Evolutionary conservation across 2,888 invertebrate genomes (phyloP).

Genomic region (Ferdinandea cuprea): DNA sequence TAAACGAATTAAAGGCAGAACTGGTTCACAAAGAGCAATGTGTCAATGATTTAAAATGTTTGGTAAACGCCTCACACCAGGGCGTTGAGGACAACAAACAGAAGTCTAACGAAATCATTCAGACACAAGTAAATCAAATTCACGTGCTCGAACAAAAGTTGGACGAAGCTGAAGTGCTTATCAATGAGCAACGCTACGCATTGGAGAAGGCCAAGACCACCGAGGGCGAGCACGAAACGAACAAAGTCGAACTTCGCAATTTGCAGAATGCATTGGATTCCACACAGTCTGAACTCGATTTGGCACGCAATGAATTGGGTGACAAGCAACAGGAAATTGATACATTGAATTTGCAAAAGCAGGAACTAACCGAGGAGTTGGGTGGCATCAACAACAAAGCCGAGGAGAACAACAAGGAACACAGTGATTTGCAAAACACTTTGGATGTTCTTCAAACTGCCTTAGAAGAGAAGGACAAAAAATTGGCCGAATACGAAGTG

Average conservation of each 20-base stretch:
- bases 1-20: conserved; percentile 75
- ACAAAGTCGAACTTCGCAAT: conserved; percentile 81
- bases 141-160: conserved; percentile 80
- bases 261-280: conserved; percentile 82
- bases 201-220: conserved; percentile 80
- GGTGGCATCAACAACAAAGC: conserved; percentile 77
- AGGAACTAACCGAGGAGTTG: conserved; percentile 78
- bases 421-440: conserved; percentile 78
- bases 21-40: conserved; percentile 80
- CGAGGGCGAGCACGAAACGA: conserved; percentile 80
- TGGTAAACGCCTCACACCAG: conserved; percentile 79
- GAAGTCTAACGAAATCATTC: conserved; percentile 79
- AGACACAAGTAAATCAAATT: conserved; percentile 79
- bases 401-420: conserved; percentile 78
- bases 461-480: conserved; percentile 78
- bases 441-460: conserved; percentile 75
- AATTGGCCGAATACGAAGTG: conserved; percentile 77
- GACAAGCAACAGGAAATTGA: conserved; percentile 77
- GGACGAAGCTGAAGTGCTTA: conserved; percentile 80
- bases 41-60: conserved; percentile 80
- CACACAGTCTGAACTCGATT: conserved; percentile 78
- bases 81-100: conserved; percentile 79
- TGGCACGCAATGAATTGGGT: conserved; percentile 77
- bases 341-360: conserved; percentile 76
- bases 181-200: conserved; percentile 80